Conservation (phyloP, 2,888 invertebrate species). For the Parapristionchus giblindavisi region DNA sequence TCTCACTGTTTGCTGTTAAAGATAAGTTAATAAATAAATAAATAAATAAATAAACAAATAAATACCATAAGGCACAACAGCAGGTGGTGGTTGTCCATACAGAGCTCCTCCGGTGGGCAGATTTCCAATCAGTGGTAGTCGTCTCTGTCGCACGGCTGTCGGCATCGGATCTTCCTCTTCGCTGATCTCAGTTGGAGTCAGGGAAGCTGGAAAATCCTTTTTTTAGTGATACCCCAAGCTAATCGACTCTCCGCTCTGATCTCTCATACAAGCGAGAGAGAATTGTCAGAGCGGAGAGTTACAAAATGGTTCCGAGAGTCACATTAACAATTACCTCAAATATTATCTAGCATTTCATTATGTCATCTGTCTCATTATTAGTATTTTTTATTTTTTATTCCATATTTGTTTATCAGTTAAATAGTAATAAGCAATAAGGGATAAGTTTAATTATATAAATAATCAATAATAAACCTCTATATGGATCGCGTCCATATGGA, state of each 20-base stretch:
- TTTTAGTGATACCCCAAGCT: neutral
- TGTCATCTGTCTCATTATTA: neutral
- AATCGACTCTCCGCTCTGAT: too few relatives aligned
- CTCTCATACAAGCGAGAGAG: too few relatives aligned
- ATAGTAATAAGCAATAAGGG: neutral
- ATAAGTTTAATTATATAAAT: too few relatives aligned
- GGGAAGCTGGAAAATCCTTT: conserved; percentile 13
- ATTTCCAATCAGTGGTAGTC: conserved; percentile 55
- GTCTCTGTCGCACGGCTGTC: conserved; percentile 48
- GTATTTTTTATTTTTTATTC: neutral
- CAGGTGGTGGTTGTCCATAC: conserved; percentile 27
- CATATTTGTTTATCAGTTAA: neutral
- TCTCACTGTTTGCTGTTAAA: too few relatives aligned
- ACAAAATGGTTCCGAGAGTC: too few relatives aligned
- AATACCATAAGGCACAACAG: too few relatives aligned
- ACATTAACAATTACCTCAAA: too few relatives aligned
- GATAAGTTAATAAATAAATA: too few relatives aligned
- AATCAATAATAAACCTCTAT: conserved; percentile 16
- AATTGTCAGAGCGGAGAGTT: too few relatives aligned
- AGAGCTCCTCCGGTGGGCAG: conserved; percentile 42
- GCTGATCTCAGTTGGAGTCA: conserved; percentile 46
- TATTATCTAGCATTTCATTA: neutral
- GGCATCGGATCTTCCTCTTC: conserved; percentile 61
- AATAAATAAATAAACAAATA: too few relatives aligned
- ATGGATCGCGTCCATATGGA: conserved; percentile 29